These are phyloP conservation scores for Schizothorax lantsangensis DNA, from an alignment of 2,797 vertebrate species.

Conservation along the genomic window DNA sequence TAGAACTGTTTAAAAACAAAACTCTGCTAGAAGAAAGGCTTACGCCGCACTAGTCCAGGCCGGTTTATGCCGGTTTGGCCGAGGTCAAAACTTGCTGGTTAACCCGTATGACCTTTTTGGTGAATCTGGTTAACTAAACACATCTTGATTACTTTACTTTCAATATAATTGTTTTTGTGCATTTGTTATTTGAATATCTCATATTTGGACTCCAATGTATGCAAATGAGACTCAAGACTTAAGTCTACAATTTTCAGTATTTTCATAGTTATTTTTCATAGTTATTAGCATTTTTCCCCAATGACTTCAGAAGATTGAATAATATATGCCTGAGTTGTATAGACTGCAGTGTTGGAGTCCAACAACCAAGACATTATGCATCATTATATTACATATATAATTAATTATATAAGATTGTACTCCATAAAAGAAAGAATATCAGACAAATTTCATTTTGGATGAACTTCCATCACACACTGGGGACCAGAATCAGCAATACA, in stretches of 20 bases:
- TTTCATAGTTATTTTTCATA: too few relatives aligned
- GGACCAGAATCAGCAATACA: not conserved
- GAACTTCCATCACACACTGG: not conserved
- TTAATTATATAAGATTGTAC: not conserved
- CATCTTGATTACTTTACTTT: not conserved
- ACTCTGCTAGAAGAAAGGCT: too few relatives aligned
- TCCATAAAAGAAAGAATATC: not conserved
- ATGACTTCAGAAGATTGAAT: not conserved
- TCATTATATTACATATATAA: not conserved
- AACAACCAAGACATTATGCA: not conserved
- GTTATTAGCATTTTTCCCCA: not conserved
- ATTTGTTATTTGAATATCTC: not conserved
- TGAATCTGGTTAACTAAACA: not conserved
- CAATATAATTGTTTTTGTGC: not conserved
- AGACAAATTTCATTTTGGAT: not conserved
- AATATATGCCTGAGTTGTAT: not conserved
- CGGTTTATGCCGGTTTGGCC: not conserved
- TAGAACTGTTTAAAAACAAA: not conserved
- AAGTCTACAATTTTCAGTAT: not conserved
- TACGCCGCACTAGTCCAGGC: not conserved
- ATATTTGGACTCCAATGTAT: not conserved
- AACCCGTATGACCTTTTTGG: not conserved
- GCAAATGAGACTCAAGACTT: not conserved
- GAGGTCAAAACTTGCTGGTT: not conserved
- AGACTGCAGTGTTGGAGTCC: not conserved